phyloP scores from a whole-genome alignment of 2,888 invertebrate genomes.

The Zele albiditarsus region DNA sequence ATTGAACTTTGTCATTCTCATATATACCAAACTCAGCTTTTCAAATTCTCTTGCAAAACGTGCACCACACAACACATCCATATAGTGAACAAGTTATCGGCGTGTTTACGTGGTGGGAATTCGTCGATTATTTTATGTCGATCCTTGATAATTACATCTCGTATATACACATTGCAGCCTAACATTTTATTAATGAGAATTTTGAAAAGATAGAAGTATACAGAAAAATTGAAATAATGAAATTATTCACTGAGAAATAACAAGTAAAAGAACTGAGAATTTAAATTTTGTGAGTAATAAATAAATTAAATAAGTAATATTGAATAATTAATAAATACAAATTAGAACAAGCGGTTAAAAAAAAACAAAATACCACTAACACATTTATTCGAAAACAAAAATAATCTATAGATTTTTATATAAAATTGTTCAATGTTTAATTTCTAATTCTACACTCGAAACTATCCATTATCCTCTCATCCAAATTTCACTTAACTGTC shows the following conservation, averaged over 20 bases:
- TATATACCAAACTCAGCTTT: slow-evolving; percentile 10
- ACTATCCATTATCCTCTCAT: too few relatives aligned
- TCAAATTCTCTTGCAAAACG: slow-evolving; percentile 12
- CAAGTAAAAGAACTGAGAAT: too few relatives aligned
- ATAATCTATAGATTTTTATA: too few relatives aligned
- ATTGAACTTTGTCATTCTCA: slow-evolving; percentile 26
- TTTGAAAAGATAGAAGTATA: not conserved
- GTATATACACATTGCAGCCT: not conserved
- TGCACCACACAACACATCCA: not conserved
- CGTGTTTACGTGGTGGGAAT: slow-evolving; percentile 38
- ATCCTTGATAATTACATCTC: slow-evolving; percentile 33
- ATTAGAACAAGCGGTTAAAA: too few relatives aligned
- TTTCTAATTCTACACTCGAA: too few relatives aligned
- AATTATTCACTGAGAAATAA: not conserved
- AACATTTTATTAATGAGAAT: not conserved
- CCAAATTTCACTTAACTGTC: too few relatives aligned
- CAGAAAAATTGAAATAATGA: not conserved
- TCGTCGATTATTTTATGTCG: slow-evolving; percentile 17
- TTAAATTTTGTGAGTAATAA: too few relatives aligned
- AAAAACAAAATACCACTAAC: too few relatives aligned
- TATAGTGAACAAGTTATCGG: slow-evolving; percentile 28
- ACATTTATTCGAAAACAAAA: too few relatives aligned
- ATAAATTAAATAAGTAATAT: too few relatives aligned
- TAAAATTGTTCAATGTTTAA: too few relatives aligned
- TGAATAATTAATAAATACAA: too few relatives aligned